Percentiles rank a stretch among this genome's conserved stretches.
phyloP scores from a whole-genome alignment of 2,797 vertebrate species.

The Lagorchestes hirsutus region DNA sequence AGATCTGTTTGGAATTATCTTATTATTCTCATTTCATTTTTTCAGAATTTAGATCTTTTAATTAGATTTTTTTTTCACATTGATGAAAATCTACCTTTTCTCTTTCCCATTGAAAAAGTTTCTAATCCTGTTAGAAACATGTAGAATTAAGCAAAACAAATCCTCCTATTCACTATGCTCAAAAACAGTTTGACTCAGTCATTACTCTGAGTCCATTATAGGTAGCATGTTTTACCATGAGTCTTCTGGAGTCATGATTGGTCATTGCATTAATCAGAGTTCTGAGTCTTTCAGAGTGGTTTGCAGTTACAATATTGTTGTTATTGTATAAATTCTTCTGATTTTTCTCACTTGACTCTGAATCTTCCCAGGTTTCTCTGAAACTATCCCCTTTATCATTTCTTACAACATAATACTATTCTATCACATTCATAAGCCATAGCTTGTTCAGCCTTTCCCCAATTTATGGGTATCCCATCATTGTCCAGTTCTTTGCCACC shows the following conservation, averaged over 20 bases:
- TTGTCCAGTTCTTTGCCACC: background rate
- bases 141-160: background rate
- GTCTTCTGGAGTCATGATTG: background rate
- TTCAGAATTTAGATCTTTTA: background rate
- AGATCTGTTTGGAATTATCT: background rate
- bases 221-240: background rate
- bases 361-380: background rate
- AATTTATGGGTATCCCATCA: background rate
- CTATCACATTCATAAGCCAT: background rate
- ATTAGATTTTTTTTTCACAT: background rate
- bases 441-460: background rate
- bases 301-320: background rate
- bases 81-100: background rate
- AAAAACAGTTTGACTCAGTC: background rate
- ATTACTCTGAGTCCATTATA: background rate
- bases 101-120: background rate
- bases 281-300: background rate
- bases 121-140: background rate
- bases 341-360: background rate
- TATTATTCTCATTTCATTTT: background rate
- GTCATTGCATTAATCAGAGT: background rate
- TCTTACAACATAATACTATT: background rate
- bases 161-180: background rate
- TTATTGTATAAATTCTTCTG: background rate
- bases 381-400: background rate